A percentile compares a stretch with the other conserved stretches of the same genome.
phyloP scores from a whole-genome alignment of 2,888 invertebrate genomes.

The Endomychus coccineus region DNA sequence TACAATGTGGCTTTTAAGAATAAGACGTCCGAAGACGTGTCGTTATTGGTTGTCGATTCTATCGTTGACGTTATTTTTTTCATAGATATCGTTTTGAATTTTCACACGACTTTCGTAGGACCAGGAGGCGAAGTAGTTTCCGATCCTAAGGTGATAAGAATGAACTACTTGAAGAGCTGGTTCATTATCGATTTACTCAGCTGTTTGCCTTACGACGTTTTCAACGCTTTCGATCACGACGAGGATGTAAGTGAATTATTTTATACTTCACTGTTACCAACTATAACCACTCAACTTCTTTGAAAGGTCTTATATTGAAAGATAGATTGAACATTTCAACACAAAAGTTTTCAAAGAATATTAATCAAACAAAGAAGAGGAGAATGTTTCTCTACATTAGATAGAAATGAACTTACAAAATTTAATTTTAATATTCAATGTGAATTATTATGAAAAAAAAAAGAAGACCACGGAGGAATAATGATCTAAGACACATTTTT shows the following conservation, averaged over 20 bases:
- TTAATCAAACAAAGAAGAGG: too few species aligned
- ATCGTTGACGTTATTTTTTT: constrained; percentile 99
- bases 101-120: constrained; percentile 99
- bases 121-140: constrained; percentile 94
- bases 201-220: constrained; percentile 99
- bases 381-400: too few species aligned
- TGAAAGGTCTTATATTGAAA: too few species aligned
- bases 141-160: constrained; percentile 95
- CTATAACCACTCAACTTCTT: too few species aligned
- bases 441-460: too few species aligned
- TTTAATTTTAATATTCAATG: too few species aligned
- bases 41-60: constrained; percentile 89
- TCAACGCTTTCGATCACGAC: constrained; percentile 99
- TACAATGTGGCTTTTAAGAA: constrained; percentile 99
- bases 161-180: constrained; percentile 99
- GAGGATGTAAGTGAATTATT: constrained; percentile 77
- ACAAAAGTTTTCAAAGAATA: too few species aligned
- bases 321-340: too few species aligned
- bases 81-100: constrained; percentile 99
- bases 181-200: constrained; percentile 98
- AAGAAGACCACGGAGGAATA: too few species aligned
- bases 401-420: too few species aligned
- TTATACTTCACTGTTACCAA: too few species aligned
- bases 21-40: constrained; percentile 95
- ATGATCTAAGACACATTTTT: too few species aligned